phyloP scores from a whole-genome alignment of 2,797 vertebrate species.

The Sebastes trivittatus region DNA sequence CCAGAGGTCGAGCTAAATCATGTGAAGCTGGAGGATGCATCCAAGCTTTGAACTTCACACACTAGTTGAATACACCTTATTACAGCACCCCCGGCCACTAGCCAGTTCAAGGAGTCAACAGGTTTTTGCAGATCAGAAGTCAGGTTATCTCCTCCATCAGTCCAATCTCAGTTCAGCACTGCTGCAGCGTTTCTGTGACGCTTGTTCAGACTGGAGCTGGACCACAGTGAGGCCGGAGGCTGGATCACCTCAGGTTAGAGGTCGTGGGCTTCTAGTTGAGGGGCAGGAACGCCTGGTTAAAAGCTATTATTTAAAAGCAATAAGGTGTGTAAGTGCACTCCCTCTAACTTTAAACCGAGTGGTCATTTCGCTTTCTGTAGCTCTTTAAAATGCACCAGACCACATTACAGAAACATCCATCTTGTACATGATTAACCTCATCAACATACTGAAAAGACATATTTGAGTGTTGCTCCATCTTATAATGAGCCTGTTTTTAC shows the following conservation, averaged over 20 bases:
- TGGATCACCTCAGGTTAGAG: conserved; percentile 42
- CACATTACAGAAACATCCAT: background rate
- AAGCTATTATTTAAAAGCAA: conserved; percentile 9
- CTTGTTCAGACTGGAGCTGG: conserved; percentile 53
- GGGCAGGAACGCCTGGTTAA: background rate
- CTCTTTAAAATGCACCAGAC: background rate
- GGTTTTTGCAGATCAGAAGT: background rate
- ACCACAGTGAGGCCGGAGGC: conserved; percentile 36
- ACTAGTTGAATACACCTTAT: conserved; percentile 16
- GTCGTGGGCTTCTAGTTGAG: conserved; percentile 20
- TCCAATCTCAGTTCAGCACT: conserved; percentile 13
- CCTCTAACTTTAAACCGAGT: background rate
- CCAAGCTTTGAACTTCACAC: conserved; percentile 45
- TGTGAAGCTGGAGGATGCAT: conserved; percentile 14
- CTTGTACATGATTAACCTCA: background rate
- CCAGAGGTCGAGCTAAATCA: background rate
- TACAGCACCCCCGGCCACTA: conserved; percentile 6
- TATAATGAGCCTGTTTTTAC: background rate
- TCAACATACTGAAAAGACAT: background rate
- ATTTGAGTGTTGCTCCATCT: background rate
- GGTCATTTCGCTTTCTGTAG: background rate
- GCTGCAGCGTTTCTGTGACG: conserved; percentile 11
- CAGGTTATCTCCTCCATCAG: conserved; percentile 57
- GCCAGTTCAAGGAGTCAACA: background rate
- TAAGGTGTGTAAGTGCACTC: background rate